These are phyloP conservation scores for Silvanus unidentatus DNA, from an alignment of 2,888 invertebrate genomes.

Conservation along the genomic window DNA sequence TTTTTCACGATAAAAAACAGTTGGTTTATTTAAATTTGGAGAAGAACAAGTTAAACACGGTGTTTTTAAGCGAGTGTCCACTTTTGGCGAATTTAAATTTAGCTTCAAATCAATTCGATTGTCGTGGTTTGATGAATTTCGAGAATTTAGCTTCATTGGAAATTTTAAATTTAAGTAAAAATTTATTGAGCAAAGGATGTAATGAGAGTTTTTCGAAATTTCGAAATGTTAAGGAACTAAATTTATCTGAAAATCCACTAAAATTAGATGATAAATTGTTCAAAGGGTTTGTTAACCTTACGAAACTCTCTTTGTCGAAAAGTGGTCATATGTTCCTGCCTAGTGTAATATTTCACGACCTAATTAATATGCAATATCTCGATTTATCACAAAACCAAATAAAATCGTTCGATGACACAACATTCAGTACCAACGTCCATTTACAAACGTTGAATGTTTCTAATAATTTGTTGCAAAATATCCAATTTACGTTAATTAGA, in stretches of 20 bases:
- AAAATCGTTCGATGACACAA: constrained; percentile 17
- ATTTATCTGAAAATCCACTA: constrained; percentile 12
- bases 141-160: constrained; percentile 15
- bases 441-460: constrained; percentile 37
- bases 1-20: constrained; percentile 16
- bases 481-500: constrained; percentile 30
- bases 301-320: constrained; percentile 7
- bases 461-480: constrained; percentile 30
- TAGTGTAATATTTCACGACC: constrained; percentile 23
- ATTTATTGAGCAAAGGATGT: not conserved
- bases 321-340: constrained; percentile 27
- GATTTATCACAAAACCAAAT: constrained; percentile 36
- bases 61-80: not conserved
- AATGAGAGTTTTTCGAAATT: constrained; percentile 8
- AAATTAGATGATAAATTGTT: not conserved
- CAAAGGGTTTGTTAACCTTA: too few relatives aligned
- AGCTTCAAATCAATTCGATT: constrained; percentile 28
- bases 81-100: constrained; percentile 19
- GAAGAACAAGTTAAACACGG: not conserved
- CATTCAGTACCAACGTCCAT: constrained; percentile 31
- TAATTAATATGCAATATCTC: constrained; percentile 28
- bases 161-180: constrained; percentile 10
- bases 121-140: constrained; percentile 12
- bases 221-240: not conserved
- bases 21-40: not conserved